These are phyloP conservation scores for Lophochroa leadbeateri DNA, from an alignment of 2,113 vertebrate species.

Conservation along the genomic window DNA sequence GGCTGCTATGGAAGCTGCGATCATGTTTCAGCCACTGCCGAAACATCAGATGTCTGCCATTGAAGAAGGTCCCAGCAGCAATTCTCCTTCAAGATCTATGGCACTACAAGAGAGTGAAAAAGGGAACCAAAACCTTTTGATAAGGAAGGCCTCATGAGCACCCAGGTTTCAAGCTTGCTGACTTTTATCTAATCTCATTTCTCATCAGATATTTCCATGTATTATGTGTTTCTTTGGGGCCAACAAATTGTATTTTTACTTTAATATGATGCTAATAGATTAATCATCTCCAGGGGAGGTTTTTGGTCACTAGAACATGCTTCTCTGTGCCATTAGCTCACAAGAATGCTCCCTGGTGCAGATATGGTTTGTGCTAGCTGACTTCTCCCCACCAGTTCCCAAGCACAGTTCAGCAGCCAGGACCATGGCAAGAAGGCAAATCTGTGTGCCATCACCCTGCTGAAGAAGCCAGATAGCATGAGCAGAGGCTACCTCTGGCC, in stretches of 20 bases:
- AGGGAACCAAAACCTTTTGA: constrained; percentile 19
- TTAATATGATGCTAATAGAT: background rate
- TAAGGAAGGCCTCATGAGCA: background rate
- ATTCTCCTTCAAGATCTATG: background rate
- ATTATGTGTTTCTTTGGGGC: background rate
- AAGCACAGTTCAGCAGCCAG: background rate
- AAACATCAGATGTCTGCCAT: background rate
- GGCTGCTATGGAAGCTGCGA: background rate
- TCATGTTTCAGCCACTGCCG: background rate
- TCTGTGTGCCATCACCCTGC: background rate
- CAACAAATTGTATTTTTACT: background rate
- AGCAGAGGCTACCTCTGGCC: background rate
- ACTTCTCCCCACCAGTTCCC: background rate
- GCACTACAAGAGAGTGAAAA: background rate
- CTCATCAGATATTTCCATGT: background rate
- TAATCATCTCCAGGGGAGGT: background rate
- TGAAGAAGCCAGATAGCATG: background rate
- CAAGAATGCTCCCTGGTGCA: background rate
- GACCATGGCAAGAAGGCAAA: background rate
- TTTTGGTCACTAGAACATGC: background rate
- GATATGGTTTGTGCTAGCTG: background rate
- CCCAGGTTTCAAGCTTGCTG: background rate
- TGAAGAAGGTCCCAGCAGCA: background rate
- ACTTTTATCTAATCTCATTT: background rate
- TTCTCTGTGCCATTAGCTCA: background rate